phyloP scores from a whole-genome alignment of 2,797 vertebrate species.

The Amblyraja radiata region DNA sequence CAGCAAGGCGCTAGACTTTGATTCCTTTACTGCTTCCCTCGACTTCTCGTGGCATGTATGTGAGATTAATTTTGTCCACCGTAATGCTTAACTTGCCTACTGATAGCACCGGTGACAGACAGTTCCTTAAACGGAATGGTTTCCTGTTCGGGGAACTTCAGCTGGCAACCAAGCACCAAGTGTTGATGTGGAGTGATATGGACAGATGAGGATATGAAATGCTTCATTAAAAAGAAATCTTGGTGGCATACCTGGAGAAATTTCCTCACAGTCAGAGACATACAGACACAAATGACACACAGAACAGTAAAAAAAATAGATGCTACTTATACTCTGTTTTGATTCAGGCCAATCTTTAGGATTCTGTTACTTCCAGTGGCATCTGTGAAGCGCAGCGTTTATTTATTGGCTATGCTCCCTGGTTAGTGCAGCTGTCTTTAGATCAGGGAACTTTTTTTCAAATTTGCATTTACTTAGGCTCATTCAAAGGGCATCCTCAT shows the following conservation, averaged over 20 bases:
- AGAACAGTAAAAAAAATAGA: neutral
- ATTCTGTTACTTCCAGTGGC: neutral
- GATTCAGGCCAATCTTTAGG: neutral
- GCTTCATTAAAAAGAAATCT: constrained; percentile 18
- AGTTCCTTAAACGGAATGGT: constrained; percentile 16
- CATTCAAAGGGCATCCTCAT: constrained; percentile 24
- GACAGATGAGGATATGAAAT: constrained; percentile 31
- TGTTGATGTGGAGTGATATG: constrained; percentile 7
- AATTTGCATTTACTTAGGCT: constrained; percentile 25
- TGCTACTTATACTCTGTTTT: neutral
- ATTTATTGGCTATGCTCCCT: neutral
- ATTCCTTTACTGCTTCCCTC: neutral
- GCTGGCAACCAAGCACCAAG: constrained; percentile 10
- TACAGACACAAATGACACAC: neutral
- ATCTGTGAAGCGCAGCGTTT: neutral
- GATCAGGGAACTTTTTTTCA: constrained; percentile 1
- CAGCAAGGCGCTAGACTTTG: neutral
- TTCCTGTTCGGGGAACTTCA: neutral
- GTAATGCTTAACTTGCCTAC: neutral
- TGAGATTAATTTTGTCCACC: constrained; percentile 33
- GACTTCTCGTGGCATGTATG: neutral
- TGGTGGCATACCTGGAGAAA: neutral
- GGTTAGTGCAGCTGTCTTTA: constrained; percentile 12
- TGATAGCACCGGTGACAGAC: constrained; percentile 13
- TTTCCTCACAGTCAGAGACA: neutral